These are phyloP conservation scores for Paratrypauchen microcephalus DNA, from an alignment of 2,797 vertebrate genomes.

Conservation along the genomic window DNA sequence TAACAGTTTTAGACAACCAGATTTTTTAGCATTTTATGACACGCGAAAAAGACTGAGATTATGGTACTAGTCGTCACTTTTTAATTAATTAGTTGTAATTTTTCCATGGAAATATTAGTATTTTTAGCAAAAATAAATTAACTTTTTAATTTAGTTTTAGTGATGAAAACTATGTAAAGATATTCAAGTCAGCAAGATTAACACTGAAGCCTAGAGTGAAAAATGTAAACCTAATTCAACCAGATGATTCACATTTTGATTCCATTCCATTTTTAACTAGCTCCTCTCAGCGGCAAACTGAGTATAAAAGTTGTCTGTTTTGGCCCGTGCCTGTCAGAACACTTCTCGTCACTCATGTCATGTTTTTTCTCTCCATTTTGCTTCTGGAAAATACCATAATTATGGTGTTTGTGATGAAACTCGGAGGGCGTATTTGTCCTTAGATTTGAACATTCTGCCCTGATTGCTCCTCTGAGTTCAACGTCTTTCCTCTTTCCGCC, in stretches of 20 bases:
- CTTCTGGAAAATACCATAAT: constrained; percentile 73
- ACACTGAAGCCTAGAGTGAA: no score
- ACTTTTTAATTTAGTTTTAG: no score
- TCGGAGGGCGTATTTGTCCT: constrained; percentile 69
- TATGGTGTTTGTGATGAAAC: constrained; percentile 75
- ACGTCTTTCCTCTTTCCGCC: constrained; percentile 73
- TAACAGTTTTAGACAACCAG: no score
- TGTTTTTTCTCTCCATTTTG: constrained; percentile 47
- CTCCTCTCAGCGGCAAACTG: constrained; percentile 59
- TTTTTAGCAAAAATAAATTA: no score
- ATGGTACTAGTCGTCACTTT: no score
- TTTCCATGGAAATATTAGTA: no score
- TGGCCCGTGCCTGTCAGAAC: constrained; percentile 63
- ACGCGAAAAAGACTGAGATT: no score
- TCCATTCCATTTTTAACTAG: constrained; percentile 72
- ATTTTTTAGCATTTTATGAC: no score
- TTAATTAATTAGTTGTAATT: no score
- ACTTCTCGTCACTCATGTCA: constrained; percentile 68
- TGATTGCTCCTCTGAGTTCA: constrained; percentile 73
- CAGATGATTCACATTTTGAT: constrained; percentile 70
- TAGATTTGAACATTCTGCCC: constrained; percentile 68
- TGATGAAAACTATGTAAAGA: no score
- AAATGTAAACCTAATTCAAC: constrained; percentile 37
- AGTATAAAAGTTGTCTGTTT: constrained; percentile 71
- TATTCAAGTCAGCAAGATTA: no score